These are phyloP conservation scores for Platycheirus rosarum DNA, from an alignment of 2,888 invertebrate species.

Conservation along the genomic window DNA sequence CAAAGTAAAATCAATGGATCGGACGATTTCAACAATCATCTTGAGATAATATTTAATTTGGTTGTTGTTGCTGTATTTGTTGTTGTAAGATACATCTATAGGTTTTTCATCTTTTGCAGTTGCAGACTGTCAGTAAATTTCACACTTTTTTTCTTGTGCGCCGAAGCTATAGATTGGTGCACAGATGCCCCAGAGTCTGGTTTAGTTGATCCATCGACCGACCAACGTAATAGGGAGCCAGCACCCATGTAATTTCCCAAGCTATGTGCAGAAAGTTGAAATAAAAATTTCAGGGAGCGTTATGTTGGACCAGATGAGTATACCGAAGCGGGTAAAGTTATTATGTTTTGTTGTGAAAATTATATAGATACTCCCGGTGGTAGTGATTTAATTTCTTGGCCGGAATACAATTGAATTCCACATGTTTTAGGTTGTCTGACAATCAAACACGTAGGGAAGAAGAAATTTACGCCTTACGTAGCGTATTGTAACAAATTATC, in stretches of 20 bases:
- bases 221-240: slow-evolving; percentile 56
- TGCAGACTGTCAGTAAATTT: slow-evolving; percentile 51
- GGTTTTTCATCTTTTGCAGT: slow-evolving; percentile 13
- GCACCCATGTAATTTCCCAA: slow-evolving; percentile 61
- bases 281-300: slow-evolving; percentile 63
- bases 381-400: slow-evolving; percentile 12
- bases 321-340: slow-evolving; percentile 54
- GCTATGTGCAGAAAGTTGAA: not conserved
- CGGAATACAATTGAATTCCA: slow-evolving; percentile 17
- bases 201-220: not conserved
- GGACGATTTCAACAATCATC: slow-evolving; percentile 71
- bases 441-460: slow-evolving; percentile 52
- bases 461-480: slow-evolving; percentile 47
- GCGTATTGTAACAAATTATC: slow-evolving; percentile 60
- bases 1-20: slow-evolving; percentile 67
- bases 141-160: slow-evolving; percentile 56
- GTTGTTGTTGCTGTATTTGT: not conserved
- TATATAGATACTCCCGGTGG: slow-evolving; percentile 36
- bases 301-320: not conserved
- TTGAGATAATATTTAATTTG: slow-evolving; percentile 74
- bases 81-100: slow-evolving; percentile 23
- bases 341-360: slow-evolving; percentile 65
- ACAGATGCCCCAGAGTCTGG: slow-evolving; percentile 5
- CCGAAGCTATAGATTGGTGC: not conserved
- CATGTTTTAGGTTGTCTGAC: slow-evolving; percentile 33